Base-by-base conservation (phyloP, 2,113 vertebrate genomes). In the Alaudala cheleensis region DNA sequence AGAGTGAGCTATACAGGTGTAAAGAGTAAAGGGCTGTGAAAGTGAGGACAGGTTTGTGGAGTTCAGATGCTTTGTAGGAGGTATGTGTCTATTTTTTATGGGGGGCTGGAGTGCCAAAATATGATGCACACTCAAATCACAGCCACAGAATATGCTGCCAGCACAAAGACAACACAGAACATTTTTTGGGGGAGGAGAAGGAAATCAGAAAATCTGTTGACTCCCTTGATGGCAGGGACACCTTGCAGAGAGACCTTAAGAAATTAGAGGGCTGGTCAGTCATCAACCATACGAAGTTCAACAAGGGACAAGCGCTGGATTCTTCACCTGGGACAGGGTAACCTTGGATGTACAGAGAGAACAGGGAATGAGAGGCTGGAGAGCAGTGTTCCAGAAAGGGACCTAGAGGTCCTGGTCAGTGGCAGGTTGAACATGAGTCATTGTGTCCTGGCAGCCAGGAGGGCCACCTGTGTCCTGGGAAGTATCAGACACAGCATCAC, bases 341-440 rank as follows among this genome's bases (percentile, higher is more conserved):
- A 16, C 10, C 24, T 37, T 31, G 13, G 31, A 22, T 26, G 21
- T 8, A 21, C 25, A 50, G 31, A 42, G 11, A 66, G 16, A 34
- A 11, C 2, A 11, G 31, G 3, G 9, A 66, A 42, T 17, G 31
- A 24, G 42, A 31, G 5, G 9, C 13, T 66, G 51, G 40, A 47
- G 18, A 64, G 7, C 33, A 72, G 58, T 15, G 14, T 3, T 23
- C 9, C 14, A n/a, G 29, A 85, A 65, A 34, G 12, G 15, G 5
- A 11, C 13, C 4, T 34, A 25, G 4, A 3, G 1, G 1, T 74
- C 8, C 19, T 49, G 42, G 5, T 11, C 1, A 1, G 10, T n/a
- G 14, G 0, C 10, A 65, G 14, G 8, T 0, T 40, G 10, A 42
- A 10, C 2, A 16, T 4, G 24, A 49, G 8, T 0, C n/a, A 34